Evolutionary conservation across 2,797 vertebrate genomes (phyloP).

Genomic region (Hozukius guyotensis): DNA sequence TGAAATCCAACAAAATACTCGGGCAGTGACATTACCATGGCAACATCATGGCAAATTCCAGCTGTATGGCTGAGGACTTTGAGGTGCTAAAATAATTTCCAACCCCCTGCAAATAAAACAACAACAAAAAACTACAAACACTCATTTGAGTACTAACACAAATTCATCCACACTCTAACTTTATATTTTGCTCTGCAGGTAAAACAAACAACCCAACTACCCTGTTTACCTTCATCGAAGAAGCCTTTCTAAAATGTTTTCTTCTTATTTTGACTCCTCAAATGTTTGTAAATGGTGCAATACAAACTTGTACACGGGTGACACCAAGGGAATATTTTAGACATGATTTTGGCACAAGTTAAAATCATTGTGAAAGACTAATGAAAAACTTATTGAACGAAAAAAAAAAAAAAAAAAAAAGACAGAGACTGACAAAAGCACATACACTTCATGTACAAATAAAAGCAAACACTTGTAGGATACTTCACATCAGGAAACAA

Average conservation of each 20-base stretch:
- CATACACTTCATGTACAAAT: conserved; percentile 15
- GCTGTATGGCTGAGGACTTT: conserved; percentile 7
- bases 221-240: conserved; percentile 39
- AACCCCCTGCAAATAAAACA: neutral
- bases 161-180: conserved; percentile 4
- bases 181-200: conserved; percentile 45
- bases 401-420: neutral
- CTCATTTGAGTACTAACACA: conserved; percentile 15
- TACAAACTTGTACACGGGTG: conserved; percentile 16
- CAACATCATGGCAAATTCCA: neutral
- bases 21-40: conserved; percentile 23
- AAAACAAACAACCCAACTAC: conserved; percentile 16
- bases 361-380: conserved; percentile 18
- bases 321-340: conserved; percentile 16
- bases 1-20: conserved; percentile 13
- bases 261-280: conserved; percentile 45
- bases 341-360: neutral
- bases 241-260: conserved; percentile 25
- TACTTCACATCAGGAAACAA: neutral
- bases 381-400: neutral
- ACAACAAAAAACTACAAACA: conserved; percentile 9
- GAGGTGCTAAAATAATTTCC: neutral
- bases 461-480: conserved; percentile 24
- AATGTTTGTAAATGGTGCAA: conserved; percentile 52
- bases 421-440: conserved; percentile 2